Base-by-base conservation (phyloP, 2,888 invertebrate genomes). In the Apantesis nais region DNA sequence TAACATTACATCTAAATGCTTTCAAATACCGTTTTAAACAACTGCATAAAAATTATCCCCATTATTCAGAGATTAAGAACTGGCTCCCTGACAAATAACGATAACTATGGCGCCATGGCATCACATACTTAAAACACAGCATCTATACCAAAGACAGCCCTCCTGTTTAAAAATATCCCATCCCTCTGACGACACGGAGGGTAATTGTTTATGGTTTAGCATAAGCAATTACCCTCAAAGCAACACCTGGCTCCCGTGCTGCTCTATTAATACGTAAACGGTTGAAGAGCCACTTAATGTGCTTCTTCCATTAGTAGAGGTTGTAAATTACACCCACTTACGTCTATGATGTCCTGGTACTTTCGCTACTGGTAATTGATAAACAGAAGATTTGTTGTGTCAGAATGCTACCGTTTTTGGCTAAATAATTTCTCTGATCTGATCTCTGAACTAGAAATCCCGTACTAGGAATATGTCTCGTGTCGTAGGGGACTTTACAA, bases 231-330 rank as follows among this genome's bases (percentile, higher is more conserved):
- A 90, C 89, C 88, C 86, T 82, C 81, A 80, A 78, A 80, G 74
- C 75, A 80, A 80, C 94, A 94, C 94, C 94, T 94, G 94, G 94
- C 88, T 78, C 85, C 84, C 70, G 62, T 65, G 58, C 80, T 87
- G 86, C 88, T 92, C 93, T 94, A 94, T 94, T 93, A 93, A 94
- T 94, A 94, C 88, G 88, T 91, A 91, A 93, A 90, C 90, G 90
- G 86, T 90, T 89, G 89, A 88, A 83, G 85, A 89, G 88, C 87
- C 86, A 85, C 89, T 93, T 94, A 94, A 94, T 93, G 93, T 86
- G 86, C 88, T 85, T 85, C 91, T 92, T 94, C 95, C 95, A 95
- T 95, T 95, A 95, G 91, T 83, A 82, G 84, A 83, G 79, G 88
- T 86, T 85, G 91, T 95, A 94, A 94, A 95, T 95, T 93, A 92